These are phyloP conservation scores for Onychorhynchus coronatus DNA, from an alignment of 2,113 vertebrate species.

Conservation along the genomic window DNA sequence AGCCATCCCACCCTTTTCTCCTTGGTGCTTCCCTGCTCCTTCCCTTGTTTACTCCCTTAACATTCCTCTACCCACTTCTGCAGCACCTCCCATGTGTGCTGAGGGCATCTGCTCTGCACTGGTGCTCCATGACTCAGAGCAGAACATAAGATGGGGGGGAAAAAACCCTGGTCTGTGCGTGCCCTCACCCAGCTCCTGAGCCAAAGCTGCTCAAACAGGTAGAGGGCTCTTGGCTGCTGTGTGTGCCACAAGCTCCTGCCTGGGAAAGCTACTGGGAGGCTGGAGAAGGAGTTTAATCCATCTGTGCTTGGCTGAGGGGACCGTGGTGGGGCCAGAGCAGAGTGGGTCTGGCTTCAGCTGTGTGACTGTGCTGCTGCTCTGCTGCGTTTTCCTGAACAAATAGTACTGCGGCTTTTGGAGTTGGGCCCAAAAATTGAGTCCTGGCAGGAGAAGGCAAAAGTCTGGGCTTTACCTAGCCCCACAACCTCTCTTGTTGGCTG, in stretches of 20 bases:
- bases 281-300: not conserved
- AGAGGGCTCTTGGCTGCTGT: not conserved
- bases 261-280: not conserved
- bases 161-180: not conserved
- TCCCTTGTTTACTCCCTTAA: not conserved
- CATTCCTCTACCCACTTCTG: not conserved
- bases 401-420: not conserved
- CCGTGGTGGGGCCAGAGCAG: not conserved
- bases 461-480: not conserved
- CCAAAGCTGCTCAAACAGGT: not conserved
- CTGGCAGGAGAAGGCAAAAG: not conserved
- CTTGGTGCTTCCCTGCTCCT: not conserved
- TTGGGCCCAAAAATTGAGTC: fast-evolving
- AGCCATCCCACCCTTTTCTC: not conserved
- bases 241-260: not conserved
- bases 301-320: fast-evolving
- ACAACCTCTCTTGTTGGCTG: not conserved
- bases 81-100: fast-evolving
- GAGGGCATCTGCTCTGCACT: not conserved
- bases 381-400: not conserved
- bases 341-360: not conserved
- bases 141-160: not conserved
- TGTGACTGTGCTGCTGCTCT: not conserved
- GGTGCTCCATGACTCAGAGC: not conserved
- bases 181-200: not conserved